Evolutionary conservation across 2,888 invertebrate genomes (phyloP), one percentile per base, ranked within the genome.

Genomic region (Yponomeuta malinellus): DNA sequence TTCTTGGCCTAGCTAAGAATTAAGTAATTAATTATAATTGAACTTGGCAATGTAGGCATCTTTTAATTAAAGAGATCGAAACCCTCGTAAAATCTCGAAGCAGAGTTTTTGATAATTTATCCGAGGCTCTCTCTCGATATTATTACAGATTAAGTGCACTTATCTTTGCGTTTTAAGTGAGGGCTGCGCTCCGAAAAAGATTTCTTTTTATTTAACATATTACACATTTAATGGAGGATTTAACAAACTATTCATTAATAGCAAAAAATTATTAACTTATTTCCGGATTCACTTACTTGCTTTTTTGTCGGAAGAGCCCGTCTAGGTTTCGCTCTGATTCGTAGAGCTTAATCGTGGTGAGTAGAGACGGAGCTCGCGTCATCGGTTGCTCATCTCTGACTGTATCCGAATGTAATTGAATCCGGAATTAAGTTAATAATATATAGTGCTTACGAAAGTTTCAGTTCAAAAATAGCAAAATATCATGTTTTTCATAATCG

Each of bases 121-220:
- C 15, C 10, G 33, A 65, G 65, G 3, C 65, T 31, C 10, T 65
- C 65, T 31, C 10, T 65, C 65, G 33, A 65, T 65, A 65, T 65
- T 65, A 33, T 10, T 65, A 65, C 33, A 65, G 29, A 65, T 65
- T 65, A 12, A 65, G 65, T 31, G 65, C 65, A 65, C 65, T 65
- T 65, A 33, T 33, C 0, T 64, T 65, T 65, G 65, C 33, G 31
- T 12, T 33, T 33, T 33, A 31, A 65, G 33, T 65, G 33, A 29
- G 12, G 5, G 33, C 9, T 29, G 10, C 65, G 29, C 31, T 65
- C 31, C 15, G 33, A 65, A 31, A 8, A 31, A 31, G 65, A 65
- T 12, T 65, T 10, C 29, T 31, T 65, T 65, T 29, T 10, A 10
- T 64, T 65, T 33, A 4, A 29, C 5, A 29, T 23, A n/a, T 8